A percentile compares a stretch with the other conserved stretches of the same genome.
Conservation (phyloP, 2,888 invertebrate species). For the Caprella mutica region DNA sequence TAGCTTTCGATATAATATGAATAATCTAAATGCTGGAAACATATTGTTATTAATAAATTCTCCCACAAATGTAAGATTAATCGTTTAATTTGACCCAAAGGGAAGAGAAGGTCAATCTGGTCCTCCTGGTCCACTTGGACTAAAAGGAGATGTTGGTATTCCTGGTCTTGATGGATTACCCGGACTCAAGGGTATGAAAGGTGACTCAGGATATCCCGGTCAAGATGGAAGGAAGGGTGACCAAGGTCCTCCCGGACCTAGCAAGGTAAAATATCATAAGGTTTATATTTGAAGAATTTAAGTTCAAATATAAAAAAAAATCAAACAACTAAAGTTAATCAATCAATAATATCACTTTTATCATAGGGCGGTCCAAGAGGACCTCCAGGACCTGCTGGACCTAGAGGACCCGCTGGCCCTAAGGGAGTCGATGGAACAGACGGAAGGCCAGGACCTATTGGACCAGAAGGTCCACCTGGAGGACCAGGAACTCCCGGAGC, state of each 20-base stretch:
- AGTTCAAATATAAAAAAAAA: too few relatives aligned
- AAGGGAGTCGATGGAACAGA: constrained; percentile 77
- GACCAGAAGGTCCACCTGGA: constrained; percentile 53
- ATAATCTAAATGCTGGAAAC: too few relatives aligned
- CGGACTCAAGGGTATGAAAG: constrained; percentile 34
- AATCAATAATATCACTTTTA: too few relatives aligned
- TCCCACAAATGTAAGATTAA: background rate
- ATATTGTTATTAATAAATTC: too few relatives aligned
- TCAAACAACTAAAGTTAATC: too few relatives aligned
- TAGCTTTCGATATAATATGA: too few relatives aligned
- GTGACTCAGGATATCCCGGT: constrained; percentile 58
- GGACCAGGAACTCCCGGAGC: constrained; percentile 66
- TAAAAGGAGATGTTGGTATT: constrained; percentile 71
- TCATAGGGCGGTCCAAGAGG: constrained; percentile 59
- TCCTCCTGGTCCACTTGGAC: constrained; percentile 48
- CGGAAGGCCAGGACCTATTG: constrained; percentile 55
- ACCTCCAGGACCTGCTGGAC: constrained; percentile 57
- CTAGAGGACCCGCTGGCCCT: constrained; percentile 81
- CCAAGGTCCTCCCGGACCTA: constrained; percentile 63
- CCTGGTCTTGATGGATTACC: constrained; percentile 35
- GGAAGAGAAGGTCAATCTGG: constrained; percentile 73
- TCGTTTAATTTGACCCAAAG: constrained; percentile 43
- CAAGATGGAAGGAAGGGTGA: constrained; percentile 52
- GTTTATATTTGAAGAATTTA: too few relatives aligned
- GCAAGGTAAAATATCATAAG: constrained; percentile 17